Base-by-base conservation (phyloP, 2,797 vertebrate genomes). In the Leptoclinus maculatus region DNA sequence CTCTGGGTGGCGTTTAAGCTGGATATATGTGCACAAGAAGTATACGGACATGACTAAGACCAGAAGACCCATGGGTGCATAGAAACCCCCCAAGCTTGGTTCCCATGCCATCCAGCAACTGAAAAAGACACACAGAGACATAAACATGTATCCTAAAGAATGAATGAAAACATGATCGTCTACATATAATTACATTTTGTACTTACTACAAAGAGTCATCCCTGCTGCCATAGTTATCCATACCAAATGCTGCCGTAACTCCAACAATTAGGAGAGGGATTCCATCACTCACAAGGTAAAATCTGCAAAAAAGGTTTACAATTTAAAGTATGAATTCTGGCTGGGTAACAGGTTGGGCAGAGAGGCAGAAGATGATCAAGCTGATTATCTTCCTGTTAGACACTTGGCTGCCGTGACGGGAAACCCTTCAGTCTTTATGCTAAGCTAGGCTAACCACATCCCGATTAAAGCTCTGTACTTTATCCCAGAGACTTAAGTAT, bases 21-120 rank as follows among this genome's bases (percentile, higher is more conserved):
- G 97, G 69, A 98, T 76, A 0, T 97, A 97, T 0, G 96, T 96
- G 91, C 96, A 96, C 27, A 99, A 89, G 81, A 99, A 97, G 92
- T 99, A 98, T 83, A 96, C 17, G 8, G 94, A 98, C 89, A 97
- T 98, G 85, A 98, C 93, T 53, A 98, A 89, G 68, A 96, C 70
- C 69, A 98, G 95, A 86, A 98, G 96, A 32, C 96, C 92, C 21
- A 95, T 89, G 0, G 98, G 98, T 16, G 95, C 97, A 0, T 97
- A 99, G 87, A 99, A 99, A 3, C 97, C 97, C 7, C 97, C 98
- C 0, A 99, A 94, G 83, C 98, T 99, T 25, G 98, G 96, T 83
- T 98, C 96, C 98, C 98, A 99, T 19, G 97, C 96, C 97, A 99
- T 99, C 98, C 98, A 99, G 92, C 98, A 99, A 89, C 98, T 99